Evolutionary conservation across 2,113 vertebrate species (phyloP).

Genomic region (Mustela nigripes): DNA sequence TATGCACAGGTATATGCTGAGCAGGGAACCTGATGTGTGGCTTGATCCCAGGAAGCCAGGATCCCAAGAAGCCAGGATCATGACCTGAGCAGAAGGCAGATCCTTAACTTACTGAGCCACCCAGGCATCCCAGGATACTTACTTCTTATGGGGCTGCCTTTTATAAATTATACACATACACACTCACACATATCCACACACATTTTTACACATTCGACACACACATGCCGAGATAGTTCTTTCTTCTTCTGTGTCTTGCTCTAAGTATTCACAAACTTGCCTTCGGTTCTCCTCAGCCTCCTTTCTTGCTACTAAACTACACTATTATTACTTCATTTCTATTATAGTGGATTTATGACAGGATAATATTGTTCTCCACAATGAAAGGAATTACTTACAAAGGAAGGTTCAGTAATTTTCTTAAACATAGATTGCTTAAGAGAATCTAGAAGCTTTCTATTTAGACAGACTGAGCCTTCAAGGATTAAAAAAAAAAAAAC

Average conservation of each 20-base stretch:
- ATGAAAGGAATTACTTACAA: constrained; percentile 44
- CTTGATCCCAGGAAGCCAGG: no score
- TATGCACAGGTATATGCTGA: no score
- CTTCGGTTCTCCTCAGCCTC: not conserved
- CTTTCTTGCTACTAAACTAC: constrained; percentile 27
- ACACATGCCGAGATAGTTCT: not conserved
- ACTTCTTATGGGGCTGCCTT: not conserved
- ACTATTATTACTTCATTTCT: constrained; percentile 46
- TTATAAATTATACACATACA: constrained; percentile 30
- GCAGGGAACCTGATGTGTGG: no score
- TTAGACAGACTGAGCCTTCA: not conserved
- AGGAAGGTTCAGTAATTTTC: constrained; percentile 25
- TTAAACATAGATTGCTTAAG: constrained; percentile 40
- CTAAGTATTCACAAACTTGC: not conserved
- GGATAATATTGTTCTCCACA: constrained; percentile 13
- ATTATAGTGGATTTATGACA: constrained; percentile 34
- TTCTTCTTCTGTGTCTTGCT: not conserved
- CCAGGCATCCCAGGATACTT: not conserved
- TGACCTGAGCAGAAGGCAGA: no score
- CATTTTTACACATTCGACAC: not conserved
- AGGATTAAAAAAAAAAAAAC: not conserved
- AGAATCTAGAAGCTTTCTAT: constrained; percentile 24
- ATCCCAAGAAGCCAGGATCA: no score
- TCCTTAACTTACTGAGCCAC: no score
- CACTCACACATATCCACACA: not conserved